phyloP scores from a whole-genome alignment of 2,888 invertebrate genomes.

The Leptinotarsa rubiginosa region DNA sequence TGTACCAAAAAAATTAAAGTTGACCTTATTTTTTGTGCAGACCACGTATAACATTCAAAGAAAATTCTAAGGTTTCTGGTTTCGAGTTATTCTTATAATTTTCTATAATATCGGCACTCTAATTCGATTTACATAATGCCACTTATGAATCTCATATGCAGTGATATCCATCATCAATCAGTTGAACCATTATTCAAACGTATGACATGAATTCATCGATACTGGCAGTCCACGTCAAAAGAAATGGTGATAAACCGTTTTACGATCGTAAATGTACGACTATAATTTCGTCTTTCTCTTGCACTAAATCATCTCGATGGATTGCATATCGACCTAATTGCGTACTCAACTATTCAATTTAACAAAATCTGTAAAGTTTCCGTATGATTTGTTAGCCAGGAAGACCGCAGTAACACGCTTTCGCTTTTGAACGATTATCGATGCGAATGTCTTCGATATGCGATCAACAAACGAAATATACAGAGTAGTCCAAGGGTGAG shows the following conservation, averaged over 20 bases:
- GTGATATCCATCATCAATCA: too few relatives aligned
- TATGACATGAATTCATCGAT: not conserved
- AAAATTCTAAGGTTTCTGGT: too few relatives aligned
- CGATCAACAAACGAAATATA: not conserved
- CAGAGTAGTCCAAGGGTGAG: not conserved
- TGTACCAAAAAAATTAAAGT: too few relatives aligned
- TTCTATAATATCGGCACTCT: too few relatives aligned
- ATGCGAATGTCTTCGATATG: not conserved
- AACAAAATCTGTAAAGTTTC: not conserved
- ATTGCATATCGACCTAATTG: not conserved
- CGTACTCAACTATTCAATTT: constrained; percentile 4
- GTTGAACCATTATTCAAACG: not conserved
- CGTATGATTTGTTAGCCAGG: constrained; percentile 5
- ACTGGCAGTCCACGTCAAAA: not conserved
- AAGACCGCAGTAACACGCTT: not conserved
- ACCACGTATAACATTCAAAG: too few relatives aligned
- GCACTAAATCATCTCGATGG: not conserved
- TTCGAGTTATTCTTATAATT: too few relatives aligned
- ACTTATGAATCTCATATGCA: too few relatives aligned
- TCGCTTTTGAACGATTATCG: not conserved
- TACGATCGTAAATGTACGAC: not conserved
- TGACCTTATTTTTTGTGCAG: too few relatives aligned
- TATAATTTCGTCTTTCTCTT: constrained; percentile 5
- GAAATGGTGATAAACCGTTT: not conserved
- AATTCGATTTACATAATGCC: too few relatives aligned